These are phyloP conservation scores for Parapsyche elsis DNA, from an alignment of 1,140 invertebrate genomes.

Conservation along the genomic window DNA sequence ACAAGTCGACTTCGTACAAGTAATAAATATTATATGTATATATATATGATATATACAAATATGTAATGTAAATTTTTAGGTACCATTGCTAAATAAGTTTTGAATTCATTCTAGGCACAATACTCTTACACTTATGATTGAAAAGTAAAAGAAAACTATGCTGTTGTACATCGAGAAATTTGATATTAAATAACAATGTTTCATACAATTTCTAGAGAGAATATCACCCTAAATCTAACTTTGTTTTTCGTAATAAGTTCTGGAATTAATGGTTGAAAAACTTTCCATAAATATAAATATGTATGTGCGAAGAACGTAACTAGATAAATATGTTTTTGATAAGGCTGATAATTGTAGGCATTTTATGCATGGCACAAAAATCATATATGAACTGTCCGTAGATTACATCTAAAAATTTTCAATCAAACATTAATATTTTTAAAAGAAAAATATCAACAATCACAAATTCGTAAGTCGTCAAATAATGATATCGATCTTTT, in stretches of 20 bases:
- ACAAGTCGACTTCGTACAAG: too few species aligned
- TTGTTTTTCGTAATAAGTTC: neutral
- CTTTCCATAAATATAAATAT: too few species aligned
- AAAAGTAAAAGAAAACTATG: neutral
- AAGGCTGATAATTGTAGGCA: too few species aligned
- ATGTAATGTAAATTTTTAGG: constrained; percentile 14
- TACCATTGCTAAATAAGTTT: neutral
- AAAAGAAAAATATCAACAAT: too few species aligned
- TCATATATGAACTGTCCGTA: too few species aligned
- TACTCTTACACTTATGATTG: constrained; percentile 3
- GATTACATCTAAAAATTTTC: too few species aligned
- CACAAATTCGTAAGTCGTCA: neutral
- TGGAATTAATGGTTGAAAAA: neutral
- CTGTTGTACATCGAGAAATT: too few species aligned
- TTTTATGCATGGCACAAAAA: too few species aligned
- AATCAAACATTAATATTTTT: neutral
- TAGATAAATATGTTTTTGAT: too few species aligned
- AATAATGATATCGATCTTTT: neutral
- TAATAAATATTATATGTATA: neutral
- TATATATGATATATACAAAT: constrained; percentile 13
- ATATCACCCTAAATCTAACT: neutral
- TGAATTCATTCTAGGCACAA: constrained; percentile 26
- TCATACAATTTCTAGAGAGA: neutral
- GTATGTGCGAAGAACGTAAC: too few species aligned
- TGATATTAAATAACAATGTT: too few species aligned